phyloP scores from a whole-genome alignment of 2,888 invertebrate genomes.

The Elegia similella region DNA sequence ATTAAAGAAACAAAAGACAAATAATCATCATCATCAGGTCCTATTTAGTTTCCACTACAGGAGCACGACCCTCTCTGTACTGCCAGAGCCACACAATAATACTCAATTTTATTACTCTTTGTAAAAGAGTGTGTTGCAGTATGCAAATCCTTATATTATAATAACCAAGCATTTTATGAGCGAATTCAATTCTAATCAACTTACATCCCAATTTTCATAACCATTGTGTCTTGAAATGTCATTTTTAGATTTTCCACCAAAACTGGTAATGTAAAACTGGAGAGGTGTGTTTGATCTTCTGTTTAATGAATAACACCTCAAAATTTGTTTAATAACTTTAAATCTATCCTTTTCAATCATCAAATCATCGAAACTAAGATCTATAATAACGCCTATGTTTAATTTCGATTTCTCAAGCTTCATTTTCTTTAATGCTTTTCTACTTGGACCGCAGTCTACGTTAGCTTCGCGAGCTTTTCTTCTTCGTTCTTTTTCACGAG shows the following conservation, averaged over 20 bases:
- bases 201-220: slow-evolving; percentile 95
- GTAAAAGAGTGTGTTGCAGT: no score
- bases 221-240: slow-evolving; percentile 92
- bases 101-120: slow-evolving; percentile 7
- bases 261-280: slow-evolving; percentile 91
- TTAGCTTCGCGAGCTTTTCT: slow-evolving; percentile 87
- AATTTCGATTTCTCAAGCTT: slow-evolving; percentile 86
- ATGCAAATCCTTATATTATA: no score
- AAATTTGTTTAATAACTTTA: slow-evolving; percentile 94
- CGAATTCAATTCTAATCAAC: no score
- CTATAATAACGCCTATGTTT: slow-evolving; percentile 89
- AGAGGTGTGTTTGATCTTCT: slow-evolving; percentile 90
- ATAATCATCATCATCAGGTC: no score
- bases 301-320: slow-evolving; percentile 95
- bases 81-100: background rate
- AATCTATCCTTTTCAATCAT: slow-evolving; percentile 95
- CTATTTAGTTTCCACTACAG: no score
- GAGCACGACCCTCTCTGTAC: no score
- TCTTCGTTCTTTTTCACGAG: slow-evolving; percentile 85
- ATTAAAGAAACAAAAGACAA: background rate
- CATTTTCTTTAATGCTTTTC: slow-evolving; percentile 89
- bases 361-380: slow-evolving; percentile 94
- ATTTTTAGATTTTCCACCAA: slow-evolving; percentile 86
- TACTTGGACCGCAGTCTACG: slow-evolving; percentile 87
- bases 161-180: no score